phyloP scores from a whole-genome alignment of 1,140 invertebrate species.

The Bombus fervidus region DNA sequence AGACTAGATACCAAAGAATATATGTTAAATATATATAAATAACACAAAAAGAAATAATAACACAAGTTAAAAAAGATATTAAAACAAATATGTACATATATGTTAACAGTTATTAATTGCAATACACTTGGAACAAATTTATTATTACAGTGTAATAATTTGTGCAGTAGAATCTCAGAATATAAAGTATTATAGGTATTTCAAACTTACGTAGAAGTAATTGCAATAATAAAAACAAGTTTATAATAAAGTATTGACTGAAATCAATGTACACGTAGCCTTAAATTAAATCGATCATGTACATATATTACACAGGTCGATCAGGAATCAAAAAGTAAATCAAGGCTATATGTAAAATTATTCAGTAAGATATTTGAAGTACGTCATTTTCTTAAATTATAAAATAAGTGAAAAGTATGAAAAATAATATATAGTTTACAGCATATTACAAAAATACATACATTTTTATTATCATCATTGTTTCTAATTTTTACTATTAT shows the following conservation, averaged over 20 bases:
- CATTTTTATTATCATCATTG: neutral
- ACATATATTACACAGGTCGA: neutral
- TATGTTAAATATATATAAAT: neutral
- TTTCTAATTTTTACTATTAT: neutral
- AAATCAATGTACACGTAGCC: conserved; percentile 14
- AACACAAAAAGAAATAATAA: neutral
- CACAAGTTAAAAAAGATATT: neutral
- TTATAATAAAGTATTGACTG: conserved; percentile 24
- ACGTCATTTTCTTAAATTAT: neutral
- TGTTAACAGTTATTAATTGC: neutral
- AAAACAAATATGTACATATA: neutral
- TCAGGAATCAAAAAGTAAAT: conserved; percentile 1
- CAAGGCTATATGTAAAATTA: neutral
- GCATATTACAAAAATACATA: neutral
- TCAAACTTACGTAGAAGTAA: conserved; percentile 4
- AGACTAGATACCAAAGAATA: neutral
- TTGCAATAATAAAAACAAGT: neutral
- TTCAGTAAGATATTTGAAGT: neutral
- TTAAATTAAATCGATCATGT: neutral
- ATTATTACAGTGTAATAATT: neutral
- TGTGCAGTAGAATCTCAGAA: neutral
- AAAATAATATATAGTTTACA: neutral
- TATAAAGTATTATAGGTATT: neutral
- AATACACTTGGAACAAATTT: neutral
- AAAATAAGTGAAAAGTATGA: neutral